These are phyloP conservation scores for Varanus komodoensis DNA, from an alignment of 2,113 vertebrate genomes.

Conservation along the genomic window DNA sequence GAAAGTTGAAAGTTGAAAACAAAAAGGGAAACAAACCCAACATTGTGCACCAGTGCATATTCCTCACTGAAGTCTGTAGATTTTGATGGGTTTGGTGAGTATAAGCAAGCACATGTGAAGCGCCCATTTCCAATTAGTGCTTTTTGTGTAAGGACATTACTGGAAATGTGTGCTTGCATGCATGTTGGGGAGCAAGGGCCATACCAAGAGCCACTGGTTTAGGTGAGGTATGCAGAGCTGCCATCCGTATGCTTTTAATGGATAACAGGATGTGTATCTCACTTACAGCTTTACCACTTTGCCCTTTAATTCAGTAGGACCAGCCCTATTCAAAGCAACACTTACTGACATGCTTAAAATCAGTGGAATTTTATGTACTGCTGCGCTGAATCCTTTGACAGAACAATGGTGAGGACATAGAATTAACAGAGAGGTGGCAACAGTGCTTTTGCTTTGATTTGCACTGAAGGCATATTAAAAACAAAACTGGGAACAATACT, in stretches of 20 bases:
- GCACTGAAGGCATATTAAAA: neutral
- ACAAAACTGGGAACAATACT: neutral
- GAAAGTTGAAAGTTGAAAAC: neutral
- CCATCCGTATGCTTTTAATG: neutral
- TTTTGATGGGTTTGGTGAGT: neutral
- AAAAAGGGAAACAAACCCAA: neutral
- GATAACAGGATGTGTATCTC: slow-evolving; percentile 15
- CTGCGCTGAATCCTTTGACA: neutral
- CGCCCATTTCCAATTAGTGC: neutral
- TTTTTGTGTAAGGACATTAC: neutral
- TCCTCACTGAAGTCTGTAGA: neutral
- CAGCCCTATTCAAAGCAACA: neutral
- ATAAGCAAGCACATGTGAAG: neutral
- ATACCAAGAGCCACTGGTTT: slow-evolving; percentile 17
- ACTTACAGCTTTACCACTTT: neutral
- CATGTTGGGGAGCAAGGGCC: neutral
- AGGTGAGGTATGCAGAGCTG: neutral
- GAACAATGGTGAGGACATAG: neutral
- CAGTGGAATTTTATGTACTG: neutral
- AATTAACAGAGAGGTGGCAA: neutral
- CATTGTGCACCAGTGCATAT: too few species aligned
- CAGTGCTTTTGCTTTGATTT: slow-evolving; percentile 35
- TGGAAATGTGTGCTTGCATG: neutral
- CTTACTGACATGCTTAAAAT: slow-evolving; percentile 34
- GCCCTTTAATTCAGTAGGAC: slow-evolving; percentile 2